Evolutionary conservation across 2,113 vertebrate species (phyloP).

Genomic region (Empidonax traillii): DNA sequence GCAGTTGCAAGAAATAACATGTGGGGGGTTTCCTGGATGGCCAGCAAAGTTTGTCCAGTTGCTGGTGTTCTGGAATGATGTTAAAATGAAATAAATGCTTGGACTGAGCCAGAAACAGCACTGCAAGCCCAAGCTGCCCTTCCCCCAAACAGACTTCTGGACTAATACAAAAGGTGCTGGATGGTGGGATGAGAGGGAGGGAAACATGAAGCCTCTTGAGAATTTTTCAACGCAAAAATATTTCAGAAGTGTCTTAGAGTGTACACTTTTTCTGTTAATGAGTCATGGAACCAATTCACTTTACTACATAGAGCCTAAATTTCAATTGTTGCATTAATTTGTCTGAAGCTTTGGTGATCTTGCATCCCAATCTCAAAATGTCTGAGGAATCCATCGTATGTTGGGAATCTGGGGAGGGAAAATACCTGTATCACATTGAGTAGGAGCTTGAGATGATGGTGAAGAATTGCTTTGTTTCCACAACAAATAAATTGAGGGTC

Average conservation of each 20-base stretch:
- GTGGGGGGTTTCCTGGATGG: background rate
- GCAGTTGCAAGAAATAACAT: fast-evolving
- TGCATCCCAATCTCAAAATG: background rate
- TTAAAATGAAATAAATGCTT: background rate
- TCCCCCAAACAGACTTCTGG: background rate
- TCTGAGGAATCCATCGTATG: background rate
- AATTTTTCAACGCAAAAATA: background rate
- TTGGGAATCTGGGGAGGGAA: background rate
- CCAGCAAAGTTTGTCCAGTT: background rate
- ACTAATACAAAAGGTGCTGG: background rate
- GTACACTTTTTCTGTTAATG: background rate
- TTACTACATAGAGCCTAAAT: background rate
- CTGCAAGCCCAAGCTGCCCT: background rate
- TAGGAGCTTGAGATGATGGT: background rate
- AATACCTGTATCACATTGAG: fast-evolving
- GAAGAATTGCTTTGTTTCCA: background rate
- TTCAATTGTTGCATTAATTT: background rate
- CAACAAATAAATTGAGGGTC: background rate
- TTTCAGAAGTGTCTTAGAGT: fast-evolving
- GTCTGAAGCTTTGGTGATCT: background rate
- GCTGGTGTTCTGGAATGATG: background rate
- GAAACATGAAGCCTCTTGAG: background rate
- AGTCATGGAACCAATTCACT: background rate
- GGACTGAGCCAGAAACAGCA: background rate
- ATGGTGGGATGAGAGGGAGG: background rate